A percentile compares a stretch with the other conserved stretches of the same genome.
Conservation (phyloP, 2,797 vertebrate species). For the Gymnoscopelus microlampas region DNA sequence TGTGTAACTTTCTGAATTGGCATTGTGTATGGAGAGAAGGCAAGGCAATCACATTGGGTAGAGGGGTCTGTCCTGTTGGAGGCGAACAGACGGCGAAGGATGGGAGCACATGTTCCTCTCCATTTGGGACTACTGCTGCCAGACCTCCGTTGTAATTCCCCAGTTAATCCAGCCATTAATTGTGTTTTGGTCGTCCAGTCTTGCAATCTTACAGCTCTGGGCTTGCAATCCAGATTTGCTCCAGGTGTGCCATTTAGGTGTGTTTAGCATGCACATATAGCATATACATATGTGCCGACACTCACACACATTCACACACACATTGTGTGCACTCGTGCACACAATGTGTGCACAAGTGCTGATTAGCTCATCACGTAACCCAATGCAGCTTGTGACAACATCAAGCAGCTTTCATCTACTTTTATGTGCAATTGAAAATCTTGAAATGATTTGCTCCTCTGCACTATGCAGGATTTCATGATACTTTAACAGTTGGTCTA, state of each 20-base stretch:
- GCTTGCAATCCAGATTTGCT: constrained; percentile 35
- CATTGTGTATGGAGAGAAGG: constrained; percentile 24
- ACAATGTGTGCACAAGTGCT: no score
- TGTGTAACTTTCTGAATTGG: no score
- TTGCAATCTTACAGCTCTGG: constrained; percentile 42
- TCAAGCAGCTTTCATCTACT: no score
- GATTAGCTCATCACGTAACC: no score
- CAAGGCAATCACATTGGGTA: neutral
- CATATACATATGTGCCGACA: neutral
- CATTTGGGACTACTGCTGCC: constrained; percentile 49
- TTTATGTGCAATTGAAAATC: no score
- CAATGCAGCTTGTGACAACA: no score
- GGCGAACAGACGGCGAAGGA: constrained; percentile 40
- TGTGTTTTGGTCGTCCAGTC: constrained; percentile 43
- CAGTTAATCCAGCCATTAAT: constrained; percentile 60
- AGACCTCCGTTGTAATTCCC: constrained; percentile 51
- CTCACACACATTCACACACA: constrained; percentile 6
- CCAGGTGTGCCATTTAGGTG: constrained; percentile 44
- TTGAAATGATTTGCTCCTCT: no score
- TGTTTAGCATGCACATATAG: constrained; percentile 27
- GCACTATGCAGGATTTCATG: no score
- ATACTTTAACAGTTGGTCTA: no score
- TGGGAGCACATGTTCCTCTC: constrained; percentile 52
- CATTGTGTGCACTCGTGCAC: no score
- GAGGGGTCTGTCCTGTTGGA: constrained; percentile 27